These are phyloP conservation scores for Actinemys pallida DNA, from an alignment of 2,113 vertebrate species.

Conservation along the genomic window DNA sequence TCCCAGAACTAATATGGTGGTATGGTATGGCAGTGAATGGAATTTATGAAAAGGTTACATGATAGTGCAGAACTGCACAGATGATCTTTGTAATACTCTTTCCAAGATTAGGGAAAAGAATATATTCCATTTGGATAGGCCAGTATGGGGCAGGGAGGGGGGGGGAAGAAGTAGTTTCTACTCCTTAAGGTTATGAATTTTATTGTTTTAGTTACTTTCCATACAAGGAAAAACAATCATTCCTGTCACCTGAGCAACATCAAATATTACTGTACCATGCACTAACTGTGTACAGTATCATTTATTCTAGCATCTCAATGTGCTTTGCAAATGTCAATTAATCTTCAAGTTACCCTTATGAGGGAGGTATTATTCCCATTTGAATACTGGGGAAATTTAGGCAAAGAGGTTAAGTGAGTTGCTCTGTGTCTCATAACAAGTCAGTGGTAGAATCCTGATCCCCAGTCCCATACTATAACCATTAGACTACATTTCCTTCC, in stretches of 20 bases:
- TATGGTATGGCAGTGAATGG: neutral
- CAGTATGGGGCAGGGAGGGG: fast-evolving
- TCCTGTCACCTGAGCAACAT: neutral
- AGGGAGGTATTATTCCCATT: fast-evolving
- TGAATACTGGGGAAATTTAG: neutral
- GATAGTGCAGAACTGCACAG: neutral
- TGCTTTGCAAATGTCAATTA: neutral
- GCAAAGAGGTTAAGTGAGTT: neutral
- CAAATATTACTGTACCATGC: fast-evolving
- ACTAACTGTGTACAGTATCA: neutral
- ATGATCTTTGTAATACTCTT: fast-evolving
- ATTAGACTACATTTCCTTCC: neutral
- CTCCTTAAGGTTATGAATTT: neutral
- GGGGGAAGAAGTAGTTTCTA: neutral
- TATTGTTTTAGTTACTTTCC: neutral
- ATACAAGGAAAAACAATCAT: neutral
- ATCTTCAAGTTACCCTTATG: neutral
- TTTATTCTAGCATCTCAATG: neutral
- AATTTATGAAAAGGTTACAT: fast-evolving
- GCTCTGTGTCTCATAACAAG: neutral
- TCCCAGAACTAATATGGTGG: neutral
- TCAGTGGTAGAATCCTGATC: fast-evolving
- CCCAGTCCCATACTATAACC: neutral
- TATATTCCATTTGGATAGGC: fast-evolving
- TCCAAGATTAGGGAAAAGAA: neutral